phyloP scores from a whole-genome alignment of 2,888 invertebrate genomes.

The Phortica okadai region DNA sequence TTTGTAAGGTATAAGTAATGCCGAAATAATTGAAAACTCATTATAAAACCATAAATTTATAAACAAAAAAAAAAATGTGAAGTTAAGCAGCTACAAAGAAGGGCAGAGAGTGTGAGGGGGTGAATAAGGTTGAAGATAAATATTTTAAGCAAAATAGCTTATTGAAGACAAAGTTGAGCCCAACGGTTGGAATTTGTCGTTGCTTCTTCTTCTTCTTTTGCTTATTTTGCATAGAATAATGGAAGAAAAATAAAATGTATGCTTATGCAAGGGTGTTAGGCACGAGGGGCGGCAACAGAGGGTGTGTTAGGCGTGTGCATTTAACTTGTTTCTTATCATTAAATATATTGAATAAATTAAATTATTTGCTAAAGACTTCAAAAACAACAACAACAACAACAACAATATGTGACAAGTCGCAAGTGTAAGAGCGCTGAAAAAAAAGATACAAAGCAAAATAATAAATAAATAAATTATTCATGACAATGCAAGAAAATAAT shows the following conservation, averaged over 20 bases:
- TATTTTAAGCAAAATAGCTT: no score
- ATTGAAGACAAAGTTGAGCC: no score
- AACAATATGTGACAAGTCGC: neutral
- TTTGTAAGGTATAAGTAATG: no score
- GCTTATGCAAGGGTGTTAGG: no score
- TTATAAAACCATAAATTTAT: neutral
- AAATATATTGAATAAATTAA: slow-evolving; percentile 12
- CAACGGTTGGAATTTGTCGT: no score
- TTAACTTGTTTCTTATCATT: neutral
- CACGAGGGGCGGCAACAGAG: no score
- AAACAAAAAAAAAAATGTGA: neutral
- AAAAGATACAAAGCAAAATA: neutral
- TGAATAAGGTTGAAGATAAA: no score
- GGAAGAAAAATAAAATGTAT: neutral
- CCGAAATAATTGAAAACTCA: neutral
- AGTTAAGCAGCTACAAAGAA: no score
- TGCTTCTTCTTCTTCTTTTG: no score
- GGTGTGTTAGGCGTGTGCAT: neutral
- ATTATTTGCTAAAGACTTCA: slow-evolving; percentile 2
- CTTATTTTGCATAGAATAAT: neutral
- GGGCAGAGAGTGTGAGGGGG: no score
- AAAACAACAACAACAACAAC: neutral
- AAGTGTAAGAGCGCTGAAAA: neutral
- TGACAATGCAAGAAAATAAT: neutral
- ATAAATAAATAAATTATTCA: slow-evolving; percentile 3